Conservation (phyloP, 2,888 invertebrate species). For the Habroteleia sp. region DNA sequence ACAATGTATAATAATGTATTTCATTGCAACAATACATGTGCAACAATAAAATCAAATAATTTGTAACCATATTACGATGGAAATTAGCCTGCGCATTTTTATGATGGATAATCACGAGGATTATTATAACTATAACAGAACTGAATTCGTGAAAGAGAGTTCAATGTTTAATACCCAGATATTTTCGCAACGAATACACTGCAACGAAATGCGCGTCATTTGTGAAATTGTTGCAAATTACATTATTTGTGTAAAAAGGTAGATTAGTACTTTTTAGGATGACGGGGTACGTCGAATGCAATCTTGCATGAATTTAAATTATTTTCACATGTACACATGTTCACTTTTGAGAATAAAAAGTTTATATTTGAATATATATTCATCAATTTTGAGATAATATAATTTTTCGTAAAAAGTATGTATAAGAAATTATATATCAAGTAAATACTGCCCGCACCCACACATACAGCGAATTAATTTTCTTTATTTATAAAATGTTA, state of each 20-base stretch:
- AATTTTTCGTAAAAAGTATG: no score
- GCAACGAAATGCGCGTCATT: slow-evolving; percentile 13
- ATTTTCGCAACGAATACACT: slow-evolving; percentile 21
- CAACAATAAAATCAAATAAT: slow-evolving; percentile 28
- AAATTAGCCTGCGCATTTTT: slow-evolving; percentile 41
- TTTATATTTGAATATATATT: no score
- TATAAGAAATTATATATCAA: no score
- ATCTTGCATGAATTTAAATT: no score
- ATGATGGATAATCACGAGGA: slow-evolving; percentile 46
- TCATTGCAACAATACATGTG: slow-evolving; percentile 34
- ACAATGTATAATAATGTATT: slow-evolving; percentile 21
- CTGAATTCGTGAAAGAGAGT: slow-evolving; percentile 29
- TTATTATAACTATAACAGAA: slow-evolving; percentile 35
- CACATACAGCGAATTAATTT: no score
- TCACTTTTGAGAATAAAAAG: no score
- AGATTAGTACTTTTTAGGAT: slow-evolving; percentile 3
- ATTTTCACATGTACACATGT: no score
- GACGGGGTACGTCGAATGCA: no score
- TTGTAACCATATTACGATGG: slow-evolving; percentile 29
- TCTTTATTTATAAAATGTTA: no score
- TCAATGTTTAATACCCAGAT: slow-evolving; percentile 20
- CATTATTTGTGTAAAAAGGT: slow-evolving; percentile 5
- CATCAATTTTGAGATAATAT: no score
- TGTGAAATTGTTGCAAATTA: slow-evolving; percentile 14
- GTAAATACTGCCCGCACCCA: no score